phyloP scores from a whole-genome alignment of 1,140 invertebrate genomes.

The Drosophila pallidifrons region DNA sequence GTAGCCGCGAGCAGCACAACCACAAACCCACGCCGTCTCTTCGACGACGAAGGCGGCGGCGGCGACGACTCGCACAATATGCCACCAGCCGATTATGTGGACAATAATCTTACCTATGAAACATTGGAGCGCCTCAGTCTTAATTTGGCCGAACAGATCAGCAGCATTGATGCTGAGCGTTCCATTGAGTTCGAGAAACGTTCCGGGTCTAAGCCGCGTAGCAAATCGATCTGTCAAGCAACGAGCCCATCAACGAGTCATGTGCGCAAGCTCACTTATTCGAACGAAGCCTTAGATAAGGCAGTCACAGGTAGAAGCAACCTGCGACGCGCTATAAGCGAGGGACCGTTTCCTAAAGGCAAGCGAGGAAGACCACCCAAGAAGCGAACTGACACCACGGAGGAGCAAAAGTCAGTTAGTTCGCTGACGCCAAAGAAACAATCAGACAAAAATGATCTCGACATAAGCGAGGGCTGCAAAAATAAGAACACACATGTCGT shows the following conservation, averaged over 20 bases:
- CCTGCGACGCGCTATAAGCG: conserved; percentile 46
- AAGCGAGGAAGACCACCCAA: neutral
- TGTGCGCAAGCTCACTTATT: conserved; percentile 68
- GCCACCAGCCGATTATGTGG: conserved; percentile 22
- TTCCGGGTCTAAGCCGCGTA: conserved; percentile 61
- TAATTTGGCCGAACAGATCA: conserved; percentile 59
- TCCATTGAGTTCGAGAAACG: conserved; percentile 61
- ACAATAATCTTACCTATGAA: conserved; percentile 54
- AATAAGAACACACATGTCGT: neutral
- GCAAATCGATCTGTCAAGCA: conserved; percentile 45
- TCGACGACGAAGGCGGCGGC: neutral
- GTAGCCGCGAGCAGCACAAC: conserved; percentile 13
- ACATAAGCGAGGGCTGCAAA: neutral
- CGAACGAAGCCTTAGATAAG: conserved; percentile 54
- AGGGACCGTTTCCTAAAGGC: conserved; percentile 29
- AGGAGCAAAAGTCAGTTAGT: neutral
- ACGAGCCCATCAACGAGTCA: conserved; percentile 22
- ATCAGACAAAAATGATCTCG: neutral
- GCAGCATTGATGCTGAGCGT: conserved; percentile 62
- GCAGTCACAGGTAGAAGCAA: neutral
- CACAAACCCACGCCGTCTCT: neutral
- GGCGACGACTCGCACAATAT: conserved; percentile 1
- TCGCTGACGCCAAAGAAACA: neutral
- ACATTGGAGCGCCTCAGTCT: conserved; percentile 54
- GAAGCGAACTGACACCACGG: conserved; percentile 30